A percentile compares a stretch with the other conserved stretches of the same genome.
Evolutionary conservation across 2,888 invertebrate genomes (phyloP).

Genomic region (Chirona hameri): DNA sequence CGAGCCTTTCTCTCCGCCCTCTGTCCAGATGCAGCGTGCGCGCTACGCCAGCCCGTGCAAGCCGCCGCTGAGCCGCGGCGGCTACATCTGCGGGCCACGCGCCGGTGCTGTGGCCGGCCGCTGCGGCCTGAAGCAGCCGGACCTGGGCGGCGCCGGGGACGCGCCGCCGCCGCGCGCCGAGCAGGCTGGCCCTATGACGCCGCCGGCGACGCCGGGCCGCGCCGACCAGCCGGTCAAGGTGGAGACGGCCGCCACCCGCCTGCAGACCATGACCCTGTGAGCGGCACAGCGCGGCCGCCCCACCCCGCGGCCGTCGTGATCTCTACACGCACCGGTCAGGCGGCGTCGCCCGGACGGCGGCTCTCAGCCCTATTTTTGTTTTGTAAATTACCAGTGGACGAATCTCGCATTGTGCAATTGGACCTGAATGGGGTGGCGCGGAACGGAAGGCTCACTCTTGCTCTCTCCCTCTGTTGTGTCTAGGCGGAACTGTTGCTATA

Average conservation of each 20-base stretch:
- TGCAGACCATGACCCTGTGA: conserved; percentile 27
- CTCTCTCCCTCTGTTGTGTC: not conserved
- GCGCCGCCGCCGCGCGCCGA: not conserved
- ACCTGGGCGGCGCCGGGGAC: not conserved
- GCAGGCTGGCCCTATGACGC: not conserved
- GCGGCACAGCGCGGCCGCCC: not conserved
- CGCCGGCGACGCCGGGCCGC: conserved; percentile 12
- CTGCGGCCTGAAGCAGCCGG: not conserved
- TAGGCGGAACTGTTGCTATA: not conserved
- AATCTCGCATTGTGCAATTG: not conserved
- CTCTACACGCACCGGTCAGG: not conserved
- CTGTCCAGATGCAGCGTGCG: not conserved
- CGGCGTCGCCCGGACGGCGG: not conserved
- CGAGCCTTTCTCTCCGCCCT: not conserved
- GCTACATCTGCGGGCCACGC: conserved; percentile 23
- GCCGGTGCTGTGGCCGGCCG: not conserved
- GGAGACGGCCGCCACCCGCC: not conserved
- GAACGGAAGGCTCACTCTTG: not conserved
- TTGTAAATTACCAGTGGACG: not conserved
- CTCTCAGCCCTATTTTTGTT: not conserved
- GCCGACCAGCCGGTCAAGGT: conserved; percentile 13
- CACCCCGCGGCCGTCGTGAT: not conserved
- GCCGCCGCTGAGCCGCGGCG: conserved; percentile 10
- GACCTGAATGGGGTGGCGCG: not conserved
- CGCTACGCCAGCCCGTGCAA: conserved; percentile 26